Evolutionary conservation across 2,113 vertebrate species (phyloP).

Genomic region (Corapipo altera): DNA sequence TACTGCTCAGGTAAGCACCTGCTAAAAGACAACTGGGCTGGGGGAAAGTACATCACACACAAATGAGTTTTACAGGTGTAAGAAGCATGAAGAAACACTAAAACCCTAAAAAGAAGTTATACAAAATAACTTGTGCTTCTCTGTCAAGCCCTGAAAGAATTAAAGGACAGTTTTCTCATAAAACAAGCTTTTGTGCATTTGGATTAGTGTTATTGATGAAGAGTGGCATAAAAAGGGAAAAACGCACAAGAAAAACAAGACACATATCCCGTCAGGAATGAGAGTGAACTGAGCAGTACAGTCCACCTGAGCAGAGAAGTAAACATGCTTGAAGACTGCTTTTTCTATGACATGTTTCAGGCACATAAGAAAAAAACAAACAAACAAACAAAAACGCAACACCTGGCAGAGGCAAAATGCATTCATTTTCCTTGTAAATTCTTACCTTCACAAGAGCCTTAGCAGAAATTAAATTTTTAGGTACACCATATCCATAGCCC

Average conservation of each 20-base stretch:
- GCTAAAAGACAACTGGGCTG: rapidly evolving
- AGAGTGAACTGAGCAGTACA: background rate
- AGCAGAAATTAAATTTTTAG: background rate
- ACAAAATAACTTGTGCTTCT: background rate
- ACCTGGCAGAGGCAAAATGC: background rate
- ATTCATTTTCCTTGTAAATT: background rate
- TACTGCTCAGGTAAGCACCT: background rate
- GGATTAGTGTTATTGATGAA: background rate
- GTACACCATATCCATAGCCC: background rate
- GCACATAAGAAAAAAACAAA: background rate
- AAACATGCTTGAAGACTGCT: background rate
- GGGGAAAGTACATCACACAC: background rate
- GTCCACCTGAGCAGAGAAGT: background rate
- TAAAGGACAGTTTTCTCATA: background rate
- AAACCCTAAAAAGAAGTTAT: background rate
- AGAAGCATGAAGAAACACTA: background rate
- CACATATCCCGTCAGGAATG: background rate
- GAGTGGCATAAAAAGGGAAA: background rate
- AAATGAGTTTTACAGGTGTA: background rate
- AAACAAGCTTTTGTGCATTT: background rate
- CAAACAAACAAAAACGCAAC: too few species aligned
- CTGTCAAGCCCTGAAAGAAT: background rate
- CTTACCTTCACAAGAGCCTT: background rate
- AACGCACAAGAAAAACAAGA: background rate
- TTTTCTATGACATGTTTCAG: background rate